These are phyloP conservation scores for Atherinomorus stipes DNA, from an alignment of 2,113 vertebrate species.

Conservation along the genomic window DNA sequence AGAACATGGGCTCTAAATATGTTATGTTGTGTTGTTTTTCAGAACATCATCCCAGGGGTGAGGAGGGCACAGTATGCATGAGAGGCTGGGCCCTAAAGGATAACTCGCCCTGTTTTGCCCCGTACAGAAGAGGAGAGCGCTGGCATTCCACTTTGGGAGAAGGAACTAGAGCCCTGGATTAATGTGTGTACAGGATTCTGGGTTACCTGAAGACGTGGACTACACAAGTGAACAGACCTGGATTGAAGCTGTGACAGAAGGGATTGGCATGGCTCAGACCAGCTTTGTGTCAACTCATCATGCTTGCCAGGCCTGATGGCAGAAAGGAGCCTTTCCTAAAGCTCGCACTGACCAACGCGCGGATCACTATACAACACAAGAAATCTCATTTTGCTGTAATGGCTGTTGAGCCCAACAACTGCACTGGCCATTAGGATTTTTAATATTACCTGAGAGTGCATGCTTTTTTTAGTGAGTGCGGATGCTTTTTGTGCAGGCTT, in stretches of 20 bases:
- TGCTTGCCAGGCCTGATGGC: conserved; percentile 86
- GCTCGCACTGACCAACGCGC: conserved; percentile 70
- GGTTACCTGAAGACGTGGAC: conserved; percentile 74
- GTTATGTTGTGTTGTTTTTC: conserved; percentile 64
- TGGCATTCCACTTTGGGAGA: conserved; percentile 62
- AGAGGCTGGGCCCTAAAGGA: conserved; percentile 60
- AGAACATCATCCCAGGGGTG: conserved; percentile 56
- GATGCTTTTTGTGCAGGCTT: conserved; percentile 84
- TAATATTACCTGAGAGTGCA: conserved; percentile 76
- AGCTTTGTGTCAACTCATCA: conserved; percentile 86
- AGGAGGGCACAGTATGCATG: conserved; percentile 60
- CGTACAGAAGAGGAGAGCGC: conserved; percentile 46
- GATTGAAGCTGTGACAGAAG: conserved; percentile 76
- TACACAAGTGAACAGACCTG: conserved; percentile 76
- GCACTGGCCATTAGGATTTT: conserved; percentile 83
- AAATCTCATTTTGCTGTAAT: conserved; percentile 85
- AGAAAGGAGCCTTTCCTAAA: conserved; percentile 84
- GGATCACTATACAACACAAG: conserved; percentile 85
- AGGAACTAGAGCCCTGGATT: conserved; percentile 78
- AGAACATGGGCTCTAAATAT: conserved; percentile 32
- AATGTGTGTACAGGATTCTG: conserved; percentile 79
- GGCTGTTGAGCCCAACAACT: conserved; percentile 83
- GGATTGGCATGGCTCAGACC: conserved; percentile 82
- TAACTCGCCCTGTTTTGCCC: conserved; percentile 51
- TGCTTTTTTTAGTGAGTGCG: conserved; percentile 80